Evolutionary conservation across 2,888 invertebrate species (phyloP), one percentile per base, ranked within the genome.

Genomic region (Panzeria rudis): DNA sequence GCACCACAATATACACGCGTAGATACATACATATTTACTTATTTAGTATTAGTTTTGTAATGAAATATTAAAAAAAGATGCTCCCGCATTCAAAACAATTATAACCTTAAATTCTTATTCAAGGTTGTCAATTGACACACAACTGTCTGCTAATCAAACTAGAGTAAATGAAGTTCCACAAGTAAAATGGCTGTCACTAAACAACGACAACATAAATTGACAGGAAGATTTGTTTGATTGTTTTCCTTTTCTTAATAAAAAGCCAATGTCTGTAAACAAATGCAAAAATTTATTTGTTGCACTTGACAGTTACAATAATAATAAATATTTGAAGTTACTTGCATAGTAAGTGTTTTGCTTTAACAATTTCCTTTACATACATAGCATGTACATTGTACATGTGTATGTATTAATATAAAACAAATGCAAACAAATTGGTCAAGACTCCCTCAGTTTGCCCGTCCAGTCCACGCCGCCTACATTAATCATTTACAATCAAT

Each of bases 401-500:
- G 11, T 11, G 11, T 35, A 38, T 29, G 29, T 38, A 38, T n/a
- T n/a, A n/a, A n/a, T n/a, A n/a, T n/a, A n/a, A n/a, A 9, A 38
- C 11, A 13, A 9, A 32, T 56, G 29, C 1, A 7, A 52, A 44
- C 66, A 66, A 56, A 69, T 50, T 78, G 78, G 69, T 52, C 61
- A 69, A 59, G 77, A 25, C 69, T 61, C 50, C 17, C 17, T 52
- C 38, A 25, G 25, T 73, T 73, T 35, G 61, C 25, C n/a, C 38
- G 50, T 52, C 23, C 52, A 69, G 76, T n/a, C 15, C 4, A 5
- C 15, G 20, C 8, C 64, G 71, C 82, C 76, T 72, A 83, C 82
- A 32, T 71, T 41, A 71, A 56, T 64, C 44, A 69, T 69, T n/a
- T 25, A 52, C 69, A 71, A 77, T 82, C 71, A 54, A 62, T 47